A percentile compares a stretch with the other conserved stretches of the same genome.
Evolutionary conservation across 2,888 invertebrate species (phyloP).

Genomic region (Archaeoteleia sp.): DNA sequence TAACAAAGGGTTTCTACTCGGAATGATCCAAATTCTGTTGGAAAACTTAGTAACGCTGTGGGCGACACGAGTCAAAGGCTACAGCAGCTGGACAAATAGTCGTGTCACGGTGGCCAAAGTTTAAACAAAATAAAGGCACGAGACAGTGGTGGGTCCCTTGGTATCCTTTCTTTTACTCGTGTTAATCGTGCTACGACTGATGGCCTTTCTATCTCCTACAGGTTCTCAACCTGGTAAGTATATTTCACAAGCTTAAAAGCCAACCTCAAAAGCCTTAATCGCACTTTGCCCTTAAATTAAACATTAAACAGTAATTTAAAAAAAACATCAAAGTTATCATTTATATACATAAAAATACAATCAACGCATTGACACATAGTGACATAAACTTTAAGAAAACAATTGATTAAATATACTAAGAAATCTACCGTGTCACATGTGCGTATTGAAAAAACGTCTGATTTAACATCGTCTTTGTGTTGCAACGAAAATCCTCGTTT

Average conservation of each 20-base stretch:
- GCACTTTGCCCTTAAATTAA: background rate
- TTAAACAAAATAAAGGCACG: constrained; percentile 44
- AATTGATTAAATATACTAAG: too few relatives aligned
- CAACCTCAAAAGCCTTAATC: background rate
- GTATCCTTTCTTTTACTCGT: constrained; percentile 27
- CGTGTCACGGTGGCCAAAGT: constrained; percentile 40
- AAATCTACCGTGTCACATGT: too few relatives aligned
- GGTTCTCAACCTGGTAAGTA: constrained; percentile 5
- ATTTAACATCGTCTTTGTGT: too few relatives aligned
- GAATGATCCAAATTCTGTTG: constrained; percentile 49
- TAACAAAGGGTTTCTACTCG: constrained; percentile 26
- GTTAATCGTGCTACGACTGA: constrained; percentile 42
- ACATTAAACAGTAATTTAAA: too few relatives aligned
- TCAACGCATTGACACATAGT: too few relatives aligned
- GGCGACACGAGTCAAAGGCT: constrained; percentile 41
- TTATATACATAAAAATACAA: too few relatives aligned
- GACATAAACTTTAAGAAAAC: too few relatives aligned
- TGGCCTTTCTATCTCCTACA: constrained; percentile 9
- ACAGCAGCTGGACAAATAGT: constrained; percentile 61
- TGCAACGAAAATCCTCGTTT: background rate
- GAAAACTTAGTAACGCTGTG: constrained; percentile 54
- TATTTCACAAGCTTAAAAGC: background rate
- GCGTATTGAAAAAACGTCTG: too few relatives aligned
- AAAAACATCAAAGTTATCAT: too few relatives aligned
- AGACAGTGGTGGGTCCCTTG: constrained; percentile 22